Conservation (phyloP, 2,113 vertebrate genomes). For the Chionis minor region DNA sequence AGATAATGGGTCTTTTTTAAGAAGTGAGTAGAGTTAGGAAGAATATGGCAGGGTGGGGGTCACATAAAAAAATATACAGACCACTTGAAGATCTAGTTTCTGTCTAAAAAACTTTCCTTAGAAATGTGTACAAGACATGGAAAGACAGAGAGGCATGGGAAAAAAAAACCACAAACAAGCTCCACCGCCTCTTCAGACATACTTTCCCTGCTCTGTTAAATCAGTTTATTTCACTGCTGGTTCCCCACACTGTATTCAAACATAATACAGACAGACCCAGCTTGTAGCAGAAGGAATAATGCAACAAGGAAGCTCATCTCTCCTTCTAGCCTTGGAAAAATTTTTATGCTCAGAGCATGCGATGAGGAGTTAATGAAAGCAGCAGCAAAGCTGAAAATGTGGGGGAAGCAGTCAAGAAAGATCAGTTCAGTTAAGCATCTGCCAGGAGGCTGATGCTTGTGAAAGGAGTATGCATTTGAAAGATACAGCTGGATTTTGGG, state of each 20-base stretch:
- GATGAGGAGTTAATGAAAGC: not conserved
- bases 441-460: not conserved
- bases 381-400: not conserved
- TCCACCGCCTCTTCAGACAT: not conserved
- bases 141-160: not conserved
- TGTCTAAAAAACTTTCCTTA: not conserved
- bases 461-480: not conserved
- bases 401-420: not conserved
- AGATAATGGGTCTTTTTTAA: not conserved
- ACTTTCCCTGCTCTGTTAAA: not conserved
- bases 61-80: not conserved
- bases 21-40: not conserved
- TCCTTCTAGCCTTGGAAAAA: not conserved
- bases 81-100: not conserved
- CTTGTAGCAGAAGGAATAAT: not conserved
- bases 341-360: not conserved
- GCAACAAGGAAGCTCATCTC: not conserved
- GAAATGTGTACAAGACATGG: not conserved
- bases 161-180: fast-evolving
- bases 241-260: not conserved
- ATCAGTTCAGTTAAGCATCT: not conserved
- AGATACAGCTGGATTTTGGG: not conserved
- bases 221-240: not conserved
- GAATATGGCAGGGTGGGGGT: not conserved
- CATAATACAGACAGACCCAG: not conserved